These are phyloP conservation scores for Emberiza fucata DNA, from an alignment of 2,113 vertebrate species.

Conservation along the genomic window DNA sequence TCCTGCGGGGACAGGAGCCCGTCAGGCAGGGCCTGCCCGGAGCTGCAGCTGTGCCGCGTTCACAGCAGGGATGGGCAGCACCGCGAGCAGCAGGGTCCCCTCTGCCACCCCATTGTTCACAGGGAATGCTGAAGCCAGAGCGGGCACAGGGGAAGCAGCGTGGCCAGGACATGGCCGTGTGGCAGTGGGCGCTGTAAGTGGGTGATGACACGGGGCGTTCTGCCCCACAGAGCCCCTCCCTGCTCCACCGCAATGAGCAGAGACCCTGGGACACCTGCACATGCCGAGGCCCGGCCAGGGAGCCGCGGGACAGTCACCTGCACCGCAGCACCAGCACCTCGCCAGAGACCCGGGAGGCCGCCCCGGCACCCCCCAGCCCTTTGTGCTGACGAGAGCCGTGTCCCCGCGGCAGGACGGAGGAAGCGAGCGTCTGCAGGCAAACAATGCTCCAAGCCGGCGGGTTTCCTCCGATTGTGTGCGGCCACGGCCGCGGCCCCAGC, in stretches of 20 bases:
- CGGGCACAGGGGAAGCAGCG: fast-evolving
- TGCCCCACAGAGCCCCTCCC: not conserved
- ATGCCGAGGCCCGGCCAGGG: fast-evolving
- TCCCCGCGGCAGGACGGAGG: constrained; percentile 9
- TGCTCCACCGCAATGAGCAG: fast-evolving
- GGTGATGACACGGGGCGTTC: not conserved
- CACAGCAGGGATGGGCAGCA: not conserved
- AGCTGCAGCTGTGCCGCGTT: fast-evolving
- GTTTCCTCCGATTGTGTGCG: constrained; percentile 63
- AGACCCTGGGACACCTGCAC: not conserved
- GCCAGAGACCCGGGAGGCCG: not conserved
- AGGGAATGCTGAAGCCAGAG: not conserved
- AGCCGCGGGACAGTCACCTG: not conserved
- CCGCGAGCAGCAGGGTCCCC: fast-evolving
- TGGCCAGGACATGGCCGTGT: fast-evolving
- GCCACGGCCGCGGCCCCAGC: not conserved
- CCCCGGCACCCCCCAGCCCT: not conserved
- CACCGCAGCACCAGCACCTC: not conserved
- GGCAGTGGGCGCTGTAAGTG: not conserved
- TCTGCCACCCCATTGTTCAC: fast-evolving
- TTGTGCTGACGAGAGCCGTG: not conserved
- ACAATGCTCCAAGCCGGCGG: constrained; percentile 47
- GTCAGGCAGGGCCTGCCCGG: not conserved
- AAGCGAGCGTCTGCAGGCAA: constrained; percentile 42
- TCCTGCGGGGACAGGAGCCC: constrained; percentile 56